Base-by-base conservation (phyloP, 2,113 vertebrate genomes). In the Sprattus sprattus region DNA sequence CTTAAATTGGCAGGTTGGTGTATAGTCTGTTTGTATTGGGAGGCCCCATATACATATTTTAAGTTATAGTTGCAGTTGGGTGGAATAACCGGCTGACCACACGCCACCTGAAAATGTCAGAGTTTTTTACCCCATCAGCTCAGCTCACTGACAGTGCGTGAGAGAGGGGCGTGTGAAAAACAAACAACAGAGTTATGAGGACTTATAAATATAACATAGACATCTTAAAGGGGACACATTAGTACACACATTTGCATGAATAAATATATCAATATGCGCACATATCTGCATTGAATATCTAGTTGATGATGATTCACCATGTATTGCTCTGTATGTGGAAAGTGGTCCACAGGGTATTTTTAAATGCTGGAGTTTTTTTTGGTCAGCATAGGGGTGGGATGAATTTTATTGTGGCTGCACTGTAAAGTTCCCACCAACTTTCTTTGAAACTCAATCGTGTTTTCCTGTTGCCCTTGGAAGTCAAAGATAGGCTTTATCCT, bases 401-500 rank as follows among this genome's bases (percentile, higher is more conserved):
- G 85, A 85, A 57, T 82, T 87, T 44, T 88, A 88, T 86, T 84
- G 54, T 88, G 91, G 91, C 89, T 91, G 28, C 71, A 78, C 71
- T 78, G 71, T 44, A 39, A 18, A 78, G 32, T 78, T 78, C 71
- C 90, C 92, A 90, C 86, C 81, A 1, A 83, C 89, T 89, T 88
- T 91, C 88, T 92, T 90, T 90, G 91, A 93, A 92, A 92, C 88
- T 85, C 88, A 93, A 93, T 92, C 91, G 90, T 84, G 75, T 88
- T 87, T 93, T 94, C 92, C 92, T 94, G 93, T 93, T 92, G 89
- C 89, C 88, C 87, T 91, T 93, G 92, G 92, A 94, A 90, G 89
- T 88, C 88, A 90, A 85, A 90, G 89, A 91, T 86, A 87, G 86
- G 75, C 20, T 84, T 90, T 83, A 85, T 87, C 88, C 85, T 78